These are phyloP conservation scores for Epinotia ramella DNA, from an alignment of 2,888 invertebrate genomes.

Conservation along the genomic window DNA sequence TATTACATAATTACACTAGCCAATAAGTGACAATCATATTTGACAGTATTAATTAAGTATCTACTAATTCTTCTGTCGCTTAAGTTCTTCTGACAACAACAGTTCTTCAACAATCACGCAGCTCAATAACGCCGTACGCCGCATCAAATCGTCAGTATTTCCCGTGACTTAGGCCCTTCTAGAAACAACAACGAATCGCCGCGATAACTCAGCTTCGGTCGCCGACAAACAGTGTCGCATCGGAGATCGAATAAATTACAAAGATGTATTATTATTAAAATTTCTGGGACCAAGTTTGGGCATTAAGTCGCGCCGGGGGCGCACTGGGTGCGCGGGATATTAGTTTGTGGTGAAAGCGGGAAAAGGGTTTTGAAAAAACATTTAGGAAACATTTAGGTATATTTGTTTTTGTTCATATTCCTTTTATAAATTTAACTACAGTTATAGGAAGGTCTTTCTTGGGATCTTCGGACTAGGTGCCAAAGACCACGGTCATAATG, in stretches of 20 bases:
- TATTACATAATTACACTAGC: background rate
- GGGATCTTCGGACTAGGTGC: too few relatives aligned
- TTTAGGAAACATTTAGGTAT: background rate
- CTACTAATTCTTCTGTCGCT: background rate
- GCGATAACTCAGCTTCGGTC: constrained; percentile 55
- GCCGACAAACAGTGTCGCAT: constrained; percentile 66
- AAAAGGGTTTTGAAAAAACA: background rate
- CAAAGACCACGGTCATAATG: too few relatives aligned
- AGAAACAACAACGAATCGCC: background rate
- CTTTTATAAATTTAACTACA: too few relatives aligned
- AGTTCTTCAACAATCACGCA: background rate
- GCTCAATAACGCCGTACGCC: background rate
- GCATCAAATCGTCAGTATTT: background rate
- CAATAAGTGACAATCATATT: background rate
- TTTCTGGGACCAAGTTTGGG: constrained; percentile 77
- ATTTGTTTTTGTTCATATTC: too few relatives aligned
- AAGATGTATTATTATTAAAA: constrained; percentile 85
- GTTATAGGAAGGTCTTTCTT: too few relatives aligned
- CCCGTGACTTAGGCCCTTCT: background rate
- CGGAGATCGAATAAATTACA: constrained; percentile 80
- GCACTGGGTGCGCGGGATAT: constrained; percentile 53
- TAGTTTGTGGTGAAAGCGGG: background rate
- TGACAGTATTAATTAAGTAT: background rate
- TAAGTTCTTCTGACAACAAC: background rate
- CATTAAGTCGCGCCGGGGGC: constrained; percentile 68